Conservation (phyloP, 2,888 invertebrate genomes). For the Eupithecia insigniata region DNA sequence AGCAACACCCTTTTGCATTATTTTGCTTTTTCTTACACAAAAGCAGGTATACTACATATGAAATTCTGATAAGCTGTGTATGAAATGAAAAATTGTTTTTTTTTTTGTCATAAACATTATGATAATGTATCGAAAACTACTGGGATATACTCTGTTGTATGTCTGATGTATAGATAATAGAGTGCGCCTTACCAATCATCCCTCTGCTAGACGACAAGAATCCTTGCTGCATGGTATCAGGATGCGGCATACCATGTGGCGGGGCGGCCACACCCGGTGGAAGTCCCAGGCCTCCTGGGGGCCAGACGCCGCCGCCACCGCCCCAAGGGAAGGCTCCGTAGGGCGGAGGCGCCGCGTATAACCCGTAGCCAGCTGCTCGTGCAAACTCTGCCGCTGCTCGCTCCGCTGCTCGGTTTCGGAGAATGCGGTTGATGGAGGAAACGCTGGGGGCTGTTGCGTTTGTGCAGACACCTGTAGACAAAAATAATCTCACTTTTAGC, state of each 20-base stretch:
- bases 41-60: neutral
- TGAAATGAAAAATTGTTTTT: neutral
- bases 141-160: neutral
- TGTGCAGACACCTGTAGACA: slow-evolving; percentile 92
- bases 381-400: slow-evolving; percentile 98
- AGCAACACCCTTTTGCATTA: neutral
- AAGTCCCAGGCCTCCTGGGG: slow-evolving; percentile 84
- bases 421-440: slow-evolving; percentile 97
- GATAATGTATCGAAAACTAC: neutral
- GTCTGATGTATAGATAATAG: neutral
- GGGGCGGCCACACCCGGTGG: slow-evolving; percentile 78
- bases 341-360: slow-evolving; percentile 91
- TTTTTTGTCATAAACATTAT: neutral
- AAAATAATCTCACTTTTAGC: slow-evolving; percentile 42
- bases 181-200: slow-evolving; percentile 64
- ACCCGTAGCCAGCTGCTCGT: slow-evolving; percentile 94
- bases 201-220: slow-evolving; percentile 71
- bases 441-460: slow-evolving; percentile 98
- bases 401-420: slow-evolving; percentile 97
- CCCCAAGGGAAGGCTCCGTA: slow-evolving; percentile 85
- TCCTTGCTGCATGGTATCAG: slow-evolving; percentile 80
- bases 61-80: neutral
- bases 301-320: slow-evolving; percentile 79
- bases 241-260: slow-evolving; percentile 72
- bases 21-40: neutral